Evolutionary conservation across 2,888 invertebrate genomes (phyloP), one percentile per base, ranked within the genome.

Genomic region (Drosophila falleni): DNA sequence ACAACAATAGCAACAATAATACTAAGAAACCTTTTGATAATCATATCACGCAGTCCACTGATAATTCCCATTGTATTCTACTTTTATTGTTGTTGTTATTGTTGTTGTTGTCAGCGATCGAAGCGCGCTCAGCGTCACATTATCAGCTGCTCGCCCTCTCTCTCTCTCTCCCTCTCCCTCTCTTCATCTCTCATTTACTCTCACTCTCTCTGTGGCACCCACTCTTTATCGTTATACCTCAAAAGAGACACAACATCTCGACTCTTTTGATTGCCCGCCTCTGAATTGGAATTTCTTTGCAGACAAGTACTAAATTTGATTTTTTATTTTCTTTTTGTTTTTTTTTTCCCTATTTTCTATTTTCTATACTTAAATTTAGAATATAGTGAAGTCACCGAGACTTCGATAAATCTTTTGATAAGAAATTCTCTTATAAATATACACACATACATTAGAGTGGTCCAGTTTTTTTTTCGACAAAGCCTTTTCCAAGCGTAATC

Each of bases 1-100:
- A 37, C 37, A 54, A 23, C 56, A 68, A 0, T n/a, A 47, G 13
- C 33, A 59, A 29, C 42, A 67, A 35, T 16, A 58, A 53, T 44
- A 61, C 59, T 63, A 78, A 81, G 76, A 78, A 85, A 85, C 86
- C 82, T 89, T 85, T 85, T 85, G 89, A 85, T 85, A 89, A 87
- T 89, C 84, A 85, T 89, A 85, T 85, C 89, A 85, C 89, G 88
- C 83, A 81, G 89, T 86, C 80, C 82, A 80, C 84, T 89, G 84
- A 85, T 85, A 85, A 87, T 85, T 85, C 77, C 80, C 69, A 85
- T 86, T 85, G 87, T 89, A 80, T 89, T 74, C 70, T 29, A 79
- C 53, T 23, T 58, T 56, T 66, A 39, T 66, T 75, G 58, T 23
- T 5, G 4, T 29, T 26, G 5, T 26, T 26, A 5, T 65, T 80